Evolutionary conservation across 2,888 invertebrate species (phyloP), one percentile per base, ranked within the genome.

Genomic region (Eupsilia transversa): DNA sequence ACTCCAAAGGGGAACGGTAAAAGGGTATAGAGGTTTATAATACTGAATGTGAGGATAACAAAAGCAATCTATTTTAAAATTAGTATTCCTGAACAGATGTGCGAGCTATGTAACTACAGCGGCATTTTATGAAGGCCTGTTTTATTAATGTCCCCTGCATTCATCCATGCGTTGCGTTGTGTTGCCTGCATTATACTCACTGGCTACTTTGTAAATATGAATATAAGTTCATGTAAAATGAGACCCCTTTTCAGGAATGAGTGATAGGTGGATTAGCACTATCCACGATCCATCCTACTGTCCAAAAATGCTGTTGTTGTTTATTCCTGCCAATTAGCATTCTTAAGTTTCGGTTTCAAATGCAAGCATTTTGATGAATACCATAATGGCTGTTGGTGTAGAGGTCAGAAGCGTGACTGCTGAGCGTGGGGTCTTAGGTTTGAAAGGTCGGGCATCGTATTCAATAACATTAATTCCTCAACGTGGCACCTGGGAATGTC

Each of bases 11-110:
- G 41, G 20, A 65, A 35, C n/a, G 27, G 23, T 43, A 14, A 33
- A 52, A 68, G 74, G 65, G 43, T 66, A 59, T 54, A 54, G 5
- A 66, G 33, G 41, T 63, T 38, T 35, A 33, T 66, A 79, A 60
- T 72, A 61, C 27, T 65, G 52, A 72, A 46, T n/a, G 43, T 46
- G 56, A 27, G 20, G 30, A 56, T 59, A 73, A 60, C 70, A 73
- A 70, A 70, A 63, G 77, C 54, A 66, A 77, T 80, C 7, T 59
- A 72, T 82, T 82, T 82, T 78, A 35, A 63, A 72, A 82, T 56
- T 14, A 64, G 61, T 74, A 43, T 78, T 74, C 54, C 23, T 38
- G 69, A 56, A 69, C 72, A 80, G 67, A 61, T 68, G 70, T 46
- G 52, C n/a, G 60, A 6, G 54, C 9, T n/a, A 27, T 38, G 67